A percentile compares a stretch with the other conserved stretches of the same genome.
These are phyloP conservation scores for Tor tambroides DNA, from an alignment of 2,113 vertebrate species.

Conservation along the genomic window DNA sequence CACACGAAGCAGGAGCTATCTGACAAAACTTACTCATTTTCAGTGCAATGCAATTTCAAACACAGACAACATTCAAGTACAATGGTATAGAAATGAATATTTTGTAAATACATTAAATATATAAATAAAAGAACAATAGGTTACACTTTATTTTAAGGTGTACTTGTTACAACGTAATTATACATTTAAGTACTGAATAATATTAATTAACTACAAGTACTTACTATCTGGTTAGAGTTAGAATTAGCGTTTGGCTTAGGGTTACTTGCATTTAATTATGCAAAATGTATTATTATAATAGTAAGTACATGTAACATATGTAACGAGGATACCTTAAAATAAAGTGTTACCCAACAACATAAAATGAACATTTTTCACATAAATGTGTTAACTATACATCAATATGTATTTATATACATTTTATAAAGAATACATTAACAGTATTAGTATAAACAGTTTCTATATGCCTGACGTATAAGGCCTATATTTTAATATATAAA, in stretches of 20 bases:
- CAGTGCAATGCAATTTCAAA: neutral
- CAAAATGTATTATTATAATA: too few relatives aligned
- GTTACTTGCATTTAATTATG: too few relatives aligned
- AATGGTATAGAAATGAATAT: neutral
- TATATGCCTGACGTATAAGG: neutral
- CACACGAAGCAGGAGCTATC: neutral
- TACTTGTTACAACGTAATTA: too few relatives aligned
- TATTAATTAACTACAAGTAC: too few relatives aligned
- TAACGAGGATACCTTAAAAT: too few relatives aligned
- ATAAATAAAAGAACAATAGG: neutral
- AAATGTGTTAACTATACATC: neutral
- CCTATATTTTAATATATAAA: neutral
- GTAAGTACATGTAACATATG: too few relatives aligned
- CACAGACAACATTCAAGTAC: neutral
- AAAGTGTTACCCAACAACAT: neutral
- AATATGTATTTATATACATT: neutral
- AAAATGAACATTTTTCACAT: neutral
- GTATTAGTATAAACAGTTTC: neutral
- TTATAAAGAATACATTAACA: neutral
- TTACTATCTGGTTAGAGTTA: too few relatives aligned
- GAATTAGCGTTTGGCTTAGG: too few relatives aligned
- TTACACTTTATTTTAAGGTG: too few relatives aligned
- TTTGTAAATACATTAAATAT: neutral
- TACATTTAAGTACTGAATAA: too few relatives aligned
- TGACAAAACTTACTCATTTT: neutral